A percentile compares a stretch with the other conserved stretches of the same genome.
These are phyloP conservation scores for Ceuthmochares aereus DNA, from an alignment of 2,113 vertebrate species.

Conservation along the genomic window DNA sequence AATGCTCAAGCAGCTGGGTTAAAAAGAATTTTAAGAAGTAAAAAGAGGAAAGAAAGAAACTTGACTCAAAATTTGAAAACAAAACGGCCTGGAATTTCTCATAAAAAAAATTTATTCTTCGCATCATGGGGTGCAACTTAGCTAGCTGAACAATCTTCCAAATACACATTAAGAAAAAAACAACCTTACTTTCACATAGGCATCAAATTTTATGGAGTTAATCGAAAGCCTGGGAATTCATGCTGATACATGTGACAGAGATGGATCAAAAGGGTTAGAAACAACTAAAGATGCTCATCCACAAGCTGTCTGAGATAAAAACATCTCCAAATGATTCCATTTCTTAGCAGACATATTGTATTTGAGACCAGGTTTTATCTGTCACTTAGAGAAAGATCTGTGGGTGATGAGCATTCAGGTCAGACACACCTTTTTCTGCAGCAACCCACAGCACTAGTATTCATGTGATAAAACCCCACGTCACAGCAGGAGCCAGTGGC, in stretches of 20 bases:
- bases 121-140: not conserved
- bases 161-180: not conserved
- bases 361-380: not conserved
- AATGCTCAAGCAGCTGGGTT: not conserved
- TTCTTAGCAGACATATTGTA: not conserved
- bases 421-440: conserved; percentile 49
- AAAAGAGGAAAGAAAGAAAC: not conserved
- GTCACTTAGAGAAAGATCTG: conserved; percentile 1
- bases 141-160: not conserved
- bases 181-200: not conserved
- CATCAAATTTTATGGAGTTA: not conserved
- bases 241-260: not conserved
- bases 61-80: not conserved
- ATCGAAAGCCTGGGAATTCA: not conserved
- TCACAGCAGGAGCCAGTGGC: conserved; percentile 19
- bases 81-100: not conserved
- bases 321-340: not conserved
- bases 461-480: conserved; percentile 42
- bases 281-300: not conserved
- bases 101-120: not conserved
- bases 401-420: conserved; percentile 30
- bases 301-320: not conserved
- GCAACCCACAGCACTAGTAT: conserved; percentile 34
- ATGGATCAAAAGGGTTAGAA: not conserved
- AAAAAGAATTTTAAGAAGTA: not conserved